Base-by-base conservation (phyloP, 2,797 vertebrate species). In the Lagocephalus sceleratus region DNA sequence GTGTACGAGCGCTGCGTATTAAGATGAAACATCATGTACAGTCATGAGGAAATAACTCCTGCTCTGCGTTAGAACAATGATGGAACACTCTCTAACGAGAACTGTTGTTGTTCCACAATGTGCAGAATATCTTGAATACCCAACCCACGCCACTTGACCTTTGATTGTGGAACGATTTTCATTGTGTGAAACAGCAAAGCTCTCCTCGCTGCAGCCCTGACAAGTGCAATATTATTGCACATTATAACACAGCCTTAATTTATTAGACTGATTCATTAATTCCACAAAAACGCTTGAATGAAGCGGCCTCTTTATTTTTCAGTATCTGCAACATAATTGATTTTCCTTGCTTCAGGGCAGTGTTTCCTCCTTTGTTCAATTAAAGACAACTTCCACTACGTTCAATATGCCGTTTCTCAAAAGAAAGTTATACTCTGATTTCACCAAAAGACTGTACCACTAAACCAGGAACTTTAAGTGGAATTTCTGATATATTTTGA, bases 11-110 rank as follows among this genome's bases (percentile, higher is more conserved):
- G 29, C 8, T 29, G 29, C 8, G 29, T 29, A 11, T 29, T 11
- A 10, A 29, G 8, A 7, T 11, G 1, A 29, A 29, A 2, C 29
- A 9, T 29, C 29, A 11, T 29, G 29, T 2, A 29, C 29, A 29
- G 29, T 11, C 59, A 65, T 64, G 44, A 54, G 47, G 52, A 70
- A 54, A 51, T 17, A 8, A 66, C 47, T 68, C 40, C 17, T 55
- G 44, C 68, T 83, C 72, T 73, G 66, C 73, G 82, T 82, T 53
- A 70, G 25, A 69, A 78, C 70, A 71, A 81, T 66, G 57, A 66
- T 53, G 38, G 29, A 55, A 74, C 46, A 51, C 50, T 66, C 64
- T 57, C 63, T 75, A 75, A 75, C 80, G 62, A 80, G 69, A 63
- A 66, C 61, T 20, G 60, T 57, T 68, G 68, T 55, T 71, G 73